Base-by-base conservation (phyloP, 1,140 invertebrate genomes). In the Papilio xuthus region DNA sequence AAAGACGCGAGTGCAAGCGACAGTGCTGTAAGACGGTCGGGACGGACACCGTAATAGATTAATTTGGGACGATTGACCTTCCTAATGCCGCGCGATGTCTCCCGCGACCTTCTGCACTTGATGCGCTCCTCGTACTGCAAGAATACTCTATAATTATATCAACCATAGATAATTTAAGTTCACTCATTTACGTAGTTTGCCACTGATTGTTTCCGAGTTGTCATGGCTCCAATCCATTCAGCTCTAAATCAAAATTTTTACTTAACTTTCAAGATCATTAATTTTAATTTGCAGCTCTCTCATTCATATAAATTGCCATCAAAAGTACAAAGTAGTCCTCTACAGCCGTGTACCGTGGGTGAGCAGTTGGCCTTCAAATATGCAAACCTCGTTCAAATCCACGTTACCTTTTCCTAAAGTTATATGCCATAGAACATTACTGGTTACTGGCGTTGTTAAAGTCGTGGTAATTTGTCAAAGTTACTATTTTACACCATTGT, bases 31-130 rank as follows among this genome's bases (percentile, higher is more conserved):
- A 1, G 60, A 28, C 60, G 60, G 60, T 28, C 60, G 23, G 12
- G 23, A 32, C 26, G 60, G 60, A 15, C 60, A 18, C 13, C 3
- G 23, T 63, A 63, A 63, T 63, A 63, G 60, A 28, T 63, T 63
- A 63, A 63, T 63, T 63, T 63, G 60, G 23, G 60, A 63, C 60
- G 60, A 63, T 12, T 63, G 60, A 63, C 60, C 60, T 67, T 67
- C 60, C 26, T 67, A 13, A n/a, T 67, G 60, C 26, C 60, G 60
- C 60, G 26, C 26, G 26, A 67, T 67, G 60, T 67, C 26, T 67
- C 60, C 26, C 26, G 60, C 23, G 60, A 67, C 60, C 60, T 15
- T 67, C 60, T 60, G 20, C 23, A 28, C 6, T 15, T 23, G 15
- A 47, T 47, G 13, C n/a, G 50, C 50, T 47, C 20, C 23, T 26